These are phyloP conservation scores for Sander lucioperca DNA, from an alignment of 2,113 vertebrate species.

Conservation along the genomic window DNA sequence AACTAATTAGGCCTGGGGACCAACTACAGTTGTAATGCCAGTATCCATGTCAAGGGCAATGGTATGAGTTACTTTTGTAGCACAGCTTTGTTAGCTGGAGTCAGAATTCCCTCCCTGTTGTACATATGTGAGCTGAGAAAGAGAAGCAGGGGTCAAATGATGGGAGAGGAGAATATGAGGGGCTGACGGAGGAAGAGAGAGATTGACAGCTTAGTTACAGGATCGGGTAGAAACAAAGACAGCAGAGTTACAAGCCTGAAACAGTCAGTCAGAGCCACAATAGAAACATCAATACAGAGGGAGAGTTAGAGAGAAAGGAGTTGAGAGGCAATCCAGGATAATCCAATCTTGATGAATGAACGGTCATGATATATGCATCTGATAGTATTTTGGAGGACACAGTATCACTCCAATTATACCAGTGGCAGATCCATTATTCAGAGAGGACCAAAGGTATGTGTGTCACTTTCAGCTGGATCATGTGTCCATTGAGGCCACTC, in stretches of 20 bases:
- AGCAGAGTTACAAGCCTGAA: conserved; percentile 16
- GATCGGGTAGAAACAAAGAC: conserved; percentile 22
- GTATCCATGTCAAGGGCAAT: too few relatives aligned
- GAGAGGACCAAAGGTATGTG: conserved; percentile 75
- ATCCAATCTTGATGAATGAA: conserved; percentile 82
- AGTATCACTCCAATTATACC: conserved; percentile 85
- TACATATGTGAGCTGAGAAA: neutral
- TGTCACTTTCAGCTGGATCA: conserved; percentile 77
- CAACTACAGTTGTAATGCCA: too few relatives aligned
- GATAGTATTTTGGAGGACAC: conserved; percentile 86
- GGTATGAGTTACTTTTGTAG: too few relatives aligned
- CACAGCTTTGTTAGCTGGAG: neutral
- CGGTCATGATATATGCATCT: conserved; percentile 84
- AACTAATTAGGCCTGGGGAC: too few relatives aligned
- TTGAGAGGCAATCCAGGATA: conserved; percentile 39
- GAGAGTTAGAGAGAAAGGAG: conserved; percentile 28
- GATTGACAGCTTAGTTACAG: conserved; percentile 34
- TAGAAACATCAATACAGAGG: conserved; percentile 18
- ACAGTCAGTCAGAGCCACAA: conserved; percentile 21
- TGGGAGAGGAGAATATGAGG: conserved; percentile 1
- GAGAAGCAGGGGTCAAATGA: conserved; percentile 20
- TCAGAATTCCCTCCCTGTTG: neutral
- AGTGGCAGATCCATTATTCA: conserved; percentile 92
- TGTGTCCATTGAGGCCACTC: conserved; percentile 55
- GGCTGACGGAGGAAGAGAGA: conserved; percentile 3